Base-by-base conservation (phyloP, 1,140 invertebrate genomes). In the Papilio xuthus region DNA sequence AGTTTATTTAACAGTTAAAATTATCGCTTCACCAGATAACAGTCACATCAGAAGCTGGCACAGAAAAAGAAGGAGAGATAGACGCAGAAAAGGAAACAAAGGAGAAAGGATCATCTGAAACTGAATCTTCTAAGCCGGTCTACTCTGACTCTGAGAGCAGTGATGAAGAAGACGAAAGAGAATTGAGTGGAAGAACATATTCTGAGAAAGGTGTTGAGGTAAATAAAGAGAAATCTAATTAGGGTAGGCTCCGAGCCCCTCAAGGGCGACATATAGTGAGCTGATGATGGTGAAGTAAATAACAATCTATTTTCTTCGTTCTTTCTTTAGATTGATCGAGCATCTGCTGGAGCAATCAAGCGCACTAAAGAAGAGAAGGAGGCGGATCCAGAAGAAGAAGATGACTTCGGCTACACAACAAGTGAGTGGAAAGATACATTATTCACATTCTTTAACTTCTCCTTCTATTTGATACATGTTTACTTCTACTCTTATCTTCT, bases 371-470 rank as follows among this genome's bases (percentile, higher is more conserved):
- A 96, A 85, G 97, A 98, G 93, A 96, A 96, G 67, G 95, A 95
- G 23, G 96, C 95, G 0, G 98, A 98, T 90, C 94, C 96, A 10
- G 98, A 98, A 85, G 92, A 97, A 86, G 98, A 98, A 90, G 98
- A 99, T 87, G 96, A 97, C 78, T 99, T 97, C 93, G 98, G 98
- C 41, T 99, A 99, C 93, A 99, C 98, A 7, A 94, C 94, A 87
- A 97, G 98, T 99, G 95, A 97, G 97, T 96, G 89, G 87, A 93
- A 91, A 90, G 90, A 93, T 91, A 93, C 91, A 92, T 92, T 94
- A 88, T 93, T 92, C 85, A 89, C 90, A 15, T 79, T 93, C 20
- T 78, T 92, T 53, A 94, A 92, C 71, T 92, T 93, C 80, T 87
- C 84, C 13, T 85, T 93, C 37, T 94, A 94, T 79, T 81, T 93